Conservation (phyloP, 2,113 vertebrate species). For the Cyanistes caeruleus region DNA sequence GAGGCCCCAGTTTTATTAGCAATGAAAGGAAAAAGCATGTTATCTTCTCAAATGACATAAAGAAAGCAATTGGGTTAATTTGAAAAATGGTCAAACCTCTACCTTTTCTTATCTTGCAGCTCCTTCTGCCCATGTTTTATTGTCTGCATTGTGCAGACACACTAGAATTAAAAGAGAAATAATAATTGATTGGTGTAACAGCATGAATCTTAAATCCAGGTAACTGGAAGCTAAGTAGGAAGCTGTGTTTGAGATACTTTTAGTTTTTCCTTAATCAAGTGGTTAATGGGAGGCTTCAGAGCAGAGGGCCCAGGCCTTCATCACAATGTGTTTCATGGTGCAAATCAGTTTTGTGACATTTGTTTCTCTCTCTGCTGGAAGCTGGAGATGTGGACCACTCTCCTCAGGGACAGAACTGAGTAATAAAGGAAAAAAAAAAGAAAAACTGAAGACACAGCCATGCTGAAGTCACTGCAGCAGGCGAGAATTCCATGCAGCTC, state of each 20-base stretch:
- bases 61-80: neutral
- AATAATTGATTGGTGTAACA: neutral
- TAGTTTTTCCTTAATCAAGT: neutral
- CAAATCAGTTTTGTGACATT: neutral
- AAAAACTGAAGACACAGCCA: rapidly evolving
- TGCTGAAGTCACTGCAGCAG: rapidly evolving
- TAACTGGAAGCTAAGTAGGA: neutral
- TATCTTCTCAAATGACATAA: neutral
- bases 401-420: neutral
- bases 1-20: neutral
- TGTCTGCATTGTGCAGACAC: neutral
- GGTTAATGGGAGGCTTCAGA: neutral
- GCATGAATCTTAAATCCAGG: neutral
- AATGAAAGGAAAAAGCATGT: neutral
- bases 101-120: constrained; percentile 1
- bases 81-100: neutral
- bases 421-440: neutral
- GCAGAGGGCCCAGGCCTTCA: neutral
- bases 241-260: neutral
- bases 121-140: neutral
- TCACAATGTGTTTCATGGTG: neutral
- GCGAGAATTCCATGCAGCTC: rapidly evolving
- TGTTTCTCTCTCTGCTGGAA: neutral
- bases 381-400: neutral
- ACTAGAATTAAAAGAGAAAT: constrained; percentile 12